phyloP scores from a whole-genome alignment of 2,113 vertebrate genomes.

The Vulpes ferrilata region DNA sequence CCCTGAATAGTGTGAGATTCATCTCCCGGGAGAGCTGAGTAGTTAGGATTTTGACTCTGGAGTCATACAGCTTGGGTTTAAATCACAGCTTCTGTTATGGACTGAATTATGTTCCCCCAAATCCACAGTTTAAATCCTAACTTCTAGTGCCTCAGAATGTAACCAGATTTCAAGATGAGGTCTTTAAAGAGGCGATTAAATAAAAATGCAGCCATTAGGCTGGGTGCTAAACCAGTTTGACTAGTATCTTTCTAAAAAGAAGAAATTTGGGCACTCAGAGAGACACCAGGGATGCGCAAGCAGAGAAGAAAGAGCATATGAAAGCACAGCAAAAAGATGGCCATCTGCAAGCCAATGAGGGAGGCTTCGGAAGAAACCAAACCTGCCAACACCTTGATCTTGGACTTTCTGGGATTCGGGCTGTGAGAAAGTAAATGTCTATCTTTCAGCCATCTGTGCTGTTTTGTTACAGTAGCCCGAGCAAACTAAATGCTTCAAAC shows the following conservation, averaged over 20 bases:
- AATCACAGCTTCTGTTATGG: not conserved
- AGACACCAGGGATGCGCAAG: fast-evolving
- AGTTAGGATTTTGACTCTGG: not conserved
- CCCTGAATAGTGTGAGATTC: not conserved
- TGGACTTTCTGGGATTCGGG: not conserved
- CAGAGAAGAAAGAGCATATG: not conserved
- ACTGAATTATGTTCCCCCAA: not conserved
- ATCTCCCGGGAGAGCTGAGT: not conserved
- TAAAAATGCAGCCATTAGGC: not conserved
- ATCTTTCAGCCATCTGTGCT: not conserved
- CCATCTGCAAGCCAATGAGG: not conserved
- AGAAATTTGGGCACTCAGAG: not conserved
- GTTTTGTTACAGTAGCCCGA: not conserved
- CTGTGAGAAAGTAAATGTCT: not conserved
- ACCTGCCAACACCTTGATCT: not conserved
- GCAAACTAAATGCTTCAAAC: not conserved
- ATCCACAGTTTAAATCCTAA: not conserved
- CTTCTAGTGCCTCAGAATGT: not conserved
- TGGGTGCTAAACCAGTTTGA: not conserved
- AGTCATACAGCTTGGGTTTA: not conserved
- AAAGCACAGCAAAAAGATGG: not conserved
- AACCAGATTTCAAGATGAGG: not conserved
- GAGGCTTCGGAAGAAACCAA: not conserved
- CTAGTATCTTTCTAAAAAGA: not conserved
- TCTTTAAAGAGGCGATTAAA: not conserved